These are phyloP conservation scores for Trichopria drosophilae DNA, from an alignment of 2,888 invertebrate species.

Conservation along the genomic window DNA sequence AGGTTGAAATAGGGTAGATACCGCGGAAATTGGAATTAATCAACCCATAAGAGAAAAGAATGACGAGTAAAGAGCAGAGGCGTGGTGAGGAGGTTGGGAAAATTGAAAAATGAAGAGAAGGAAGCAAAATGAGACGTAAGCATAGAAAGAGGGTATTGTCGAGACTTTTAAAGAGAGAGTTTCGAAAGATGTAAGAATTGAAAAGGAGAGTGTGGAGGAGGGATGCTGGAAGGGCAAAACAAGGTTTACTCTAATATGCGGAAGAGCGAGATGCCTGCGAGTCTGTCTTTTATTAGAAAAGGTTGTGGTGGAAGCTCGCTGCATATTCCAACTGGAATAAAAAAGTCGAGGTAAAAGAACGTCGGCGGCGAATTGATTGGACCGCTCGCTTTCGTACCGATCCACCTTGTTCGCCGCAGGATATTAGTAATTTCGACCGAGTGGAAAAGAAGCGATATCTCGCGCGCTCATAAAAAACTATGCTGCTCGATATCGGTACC, in stretches of 20 bases:
- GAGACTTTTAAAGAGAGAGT: conserved; percentile 15
- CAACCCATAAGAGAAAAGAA: too few relatives aligned
- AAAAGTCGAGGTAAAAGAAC: conserved; percentile 28
- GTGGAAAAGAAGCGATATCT: too few relatives aligned
- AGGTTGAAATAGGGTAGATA: too few relatives aligned
- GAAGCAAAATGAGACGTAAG: conserved; percentile 21
- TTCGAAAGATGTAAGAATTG: conserved; percentile 10
- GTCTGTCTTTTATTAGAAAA: background rate
- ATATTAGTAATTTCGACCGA: conserved; percentile 49
- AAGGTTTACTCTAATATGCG: too few relatives aligned
- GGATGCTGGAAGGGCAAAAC: background rate
- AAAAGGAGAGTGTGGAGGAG: conserved; percentile 4
- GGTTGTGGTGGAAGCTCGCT: background rate
- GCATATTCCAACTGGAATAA: conserved; percentile 32
- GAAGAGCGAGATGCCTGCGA: background rate
- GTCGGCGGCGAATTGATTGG: conserved; percentile 42
- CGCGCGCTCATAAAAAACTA: too few relatives aligned
- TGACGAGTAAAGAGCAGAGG: background rate
- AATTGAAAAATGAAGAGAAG: conserved; percentile 16
- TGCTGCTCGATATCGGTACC: too few relatives aligned
- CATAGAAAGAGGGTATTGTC: conserved; percentile 18
- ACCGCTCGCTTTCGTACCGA: conserved; percentile 34
- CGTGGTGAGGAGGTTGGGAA: background rate
- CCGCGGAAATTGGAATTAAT: too few relatives aligned
- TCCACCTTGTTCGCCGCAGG: conserved; percentile 45